These are phyloP conservation scores for Drosophila anomelani DNA, from an alignment of 2,888 invertebrate species.

Conservation along the genomic window DNA sequence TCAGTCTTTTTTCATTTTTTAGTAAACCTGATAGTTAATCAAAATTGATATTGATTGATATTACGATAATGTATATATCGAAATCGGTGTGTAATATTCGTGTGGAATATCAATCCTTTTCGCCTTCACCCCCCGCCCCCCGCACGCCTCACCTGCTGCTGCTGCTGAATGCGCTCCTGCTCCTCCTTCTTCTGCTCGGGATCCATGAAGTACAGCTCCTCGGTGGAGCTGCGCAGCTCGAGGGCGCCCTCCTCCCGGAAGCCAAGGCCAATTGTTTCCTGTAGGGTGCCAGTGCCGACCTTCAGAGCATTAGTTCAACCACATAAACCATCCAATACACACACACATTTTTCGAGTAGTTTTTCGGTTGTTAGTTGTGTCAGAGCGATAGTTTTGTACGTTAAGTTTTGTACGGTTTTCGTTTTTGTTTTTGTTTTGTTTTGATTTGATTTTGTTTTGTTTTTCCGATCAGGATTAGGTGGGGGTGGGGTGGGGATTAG, in stretches of 20 bases:
- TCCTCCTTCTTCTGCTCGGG: constrained; percentile 85
- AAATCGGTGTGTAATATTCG: constrained; percentile 38
- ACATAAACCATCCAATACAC: constrained; percentile 67
- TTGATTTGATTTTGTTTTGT: background rate
- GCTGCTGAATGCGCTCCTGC: constrained; percentile 83
- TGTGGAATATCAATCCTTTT: constrained; percentile 12
- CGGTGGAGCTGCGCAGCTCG: constrained; percentile 94
- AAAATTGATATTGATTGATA: too few relatives aligned
- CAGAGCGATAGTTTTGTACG: constrained; percentile 33
- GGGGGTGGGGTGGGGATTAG: constrained; percentile 1
- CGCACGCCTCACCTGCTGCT: constrained; percentile 52
- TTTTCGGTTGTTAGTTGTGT: constrained; percentile 15
- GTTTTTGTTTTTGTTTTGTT: background rate
- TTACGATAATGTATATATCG: background rate
- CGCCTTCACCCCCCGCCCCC: too few relatives aligned
- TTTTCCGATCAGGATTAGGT: constrained; percentile 19
- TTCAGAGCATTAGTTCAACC: constrained; percentile 82
- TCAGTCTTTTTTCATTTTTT: too few relatives aligned
- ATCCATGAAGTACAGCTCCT: constrained; percentile 94
- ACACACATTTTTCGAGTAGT: constrained; percentile 35
- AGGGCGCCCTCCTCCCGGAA: constrained; percentile 92
- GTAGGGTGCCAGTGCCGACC: constrained; percentile 86
- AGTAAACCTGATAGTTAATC: too few relatives aligned
- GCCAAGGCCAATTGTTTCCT: constrained; percentile 86
- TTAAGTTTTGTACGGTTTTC: background rate